Evolutionary conservation across 37 sponge, comb jelly and placozoan genomes (phyloP).

Genomic region (Ephydatia muelleri): DNA sequence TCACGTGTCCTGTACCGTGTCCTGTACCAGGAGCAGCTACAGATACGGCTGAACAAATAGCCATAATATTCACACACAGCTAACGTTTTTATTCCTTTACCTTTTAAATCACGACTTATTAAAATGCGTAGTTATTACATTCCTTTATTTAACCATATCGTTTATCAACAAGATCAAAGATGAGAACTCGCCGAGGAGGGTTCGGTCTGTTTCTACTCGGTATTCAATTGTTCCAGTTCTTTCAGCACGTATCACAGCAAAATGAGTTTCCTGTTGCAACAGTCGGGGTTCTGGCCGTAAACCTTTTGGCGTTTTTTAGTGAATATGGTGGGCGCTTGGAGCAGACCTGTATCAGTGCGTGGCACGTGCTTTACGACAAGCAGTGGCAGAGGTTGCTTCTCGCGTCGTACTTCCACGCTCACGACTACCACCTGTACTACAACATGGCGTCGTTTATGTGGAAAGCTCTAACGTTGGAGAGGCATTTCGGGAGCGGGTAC

Average conservation of each 20-base stretch:
- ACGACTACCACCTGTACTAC: conserved; percentile 96
- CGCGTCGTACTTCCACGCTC: conserved; percentile 83
- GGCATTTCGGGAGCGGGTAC: conserved; percentile 71
- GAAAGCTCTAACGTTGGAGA: conserved; percentile 89
- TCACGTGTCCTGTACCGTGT: too few relatives aligned
- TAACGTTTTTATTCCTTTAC: neutral
- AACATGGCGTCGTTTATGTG: conserved; percentile 98
- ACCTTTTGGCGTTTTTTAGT: conserved; percentile 50
- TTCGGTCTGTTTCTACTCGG: conserved; percentile 58
- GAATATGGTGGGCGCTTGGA: conserved; percentile 3
- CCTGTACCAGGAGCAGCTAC: too few relatives aligned
- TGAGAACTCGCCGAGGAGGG: conserved; percentile 37
- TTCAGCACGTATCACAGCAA: conserved; percentile 39
- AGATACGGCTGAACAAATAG: too few relatives aligned
- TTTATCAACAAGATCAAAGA: too few relatives aligned
- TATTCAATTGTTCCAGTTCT: conserved; percentile 43
- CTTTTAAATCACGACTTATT: conserved; percentile 46
- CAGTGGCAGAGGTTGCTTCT: conserved; percentile 81
- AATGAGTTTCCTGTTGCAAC: conserved; percentile 65
- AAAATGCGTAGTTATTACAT: too few relatives aligned
- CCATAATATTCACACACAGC: too few relatives aligned
- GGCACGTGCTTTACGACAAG: conserved; percentile 50
- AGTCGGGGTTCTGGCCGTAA: conserved; percentile 58
- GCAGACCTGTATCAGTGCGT: conserved; percentile 82
- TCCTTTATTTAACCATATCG: neutral